Percentiles rank a stretch among this genome's conserved stretches.
phyloP scores from a whole-genome alignment of 2,797 vertebrate genomes.

The Eulemur coronatus region DNA sequence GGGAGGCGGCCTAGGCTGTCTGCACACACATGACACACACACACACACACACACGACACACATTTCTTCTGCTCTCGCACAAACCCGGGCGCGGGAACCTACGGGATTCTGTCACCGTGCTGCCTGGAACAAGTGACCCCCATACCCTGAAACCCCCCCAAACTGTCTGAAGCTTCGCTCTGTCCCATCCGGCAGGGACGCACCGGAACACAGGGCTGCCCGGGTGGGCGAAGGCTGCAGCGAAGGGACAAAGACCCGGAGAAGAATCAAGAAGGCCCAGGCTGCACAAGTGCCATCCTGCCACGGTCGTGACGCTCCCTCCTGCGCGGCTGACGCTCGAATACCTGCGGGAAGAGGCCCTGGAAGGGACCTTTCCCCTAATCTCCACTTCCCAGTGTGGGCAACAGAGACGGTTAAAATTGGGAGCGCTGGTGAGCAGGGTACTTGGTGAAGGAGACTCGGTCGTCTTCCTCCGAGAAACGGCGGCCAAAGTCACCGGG shows the following conservation, averaged over 20 bases:
- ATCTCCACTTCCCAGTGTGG: neutral
- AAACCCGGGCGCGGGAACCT: neutral
- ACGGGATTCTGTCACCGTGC: neutral
- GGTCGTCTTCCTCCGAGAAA: neutral
- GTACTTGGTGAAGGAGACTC: neutral
- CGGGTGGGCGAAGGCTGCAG: neutral
- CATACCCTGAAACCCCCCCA: neutral
- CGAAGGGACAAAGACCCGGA: neutral
- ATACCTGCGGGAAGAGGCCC: neutral
- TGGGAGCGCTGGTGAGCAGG: neutral
- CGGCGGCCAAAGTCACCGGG: neutral
- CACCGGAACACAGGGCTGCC: neutral
- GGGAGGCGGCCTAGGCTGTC: neutral
- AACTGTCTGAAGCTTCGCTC: neutral
- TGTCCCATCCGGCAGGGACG: neutral
- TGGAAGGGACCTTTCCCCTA: neutral
- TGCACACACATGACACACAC: neutral
- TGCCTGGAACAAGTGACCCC: neutral
- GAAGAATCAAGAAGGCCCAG: neutral
- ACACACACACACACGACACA: neutral
- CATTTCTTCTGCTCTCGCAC: neutral
- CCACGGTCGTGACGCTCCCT: neutral
- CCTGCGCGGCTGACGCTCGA: neutral
- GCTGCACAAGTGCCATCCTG: neutral
- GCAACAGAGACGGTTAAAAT: neutral